Conservation (phyloP, 2,888 invertebrate genomes). For the Drosophila barbarae region DNA sequence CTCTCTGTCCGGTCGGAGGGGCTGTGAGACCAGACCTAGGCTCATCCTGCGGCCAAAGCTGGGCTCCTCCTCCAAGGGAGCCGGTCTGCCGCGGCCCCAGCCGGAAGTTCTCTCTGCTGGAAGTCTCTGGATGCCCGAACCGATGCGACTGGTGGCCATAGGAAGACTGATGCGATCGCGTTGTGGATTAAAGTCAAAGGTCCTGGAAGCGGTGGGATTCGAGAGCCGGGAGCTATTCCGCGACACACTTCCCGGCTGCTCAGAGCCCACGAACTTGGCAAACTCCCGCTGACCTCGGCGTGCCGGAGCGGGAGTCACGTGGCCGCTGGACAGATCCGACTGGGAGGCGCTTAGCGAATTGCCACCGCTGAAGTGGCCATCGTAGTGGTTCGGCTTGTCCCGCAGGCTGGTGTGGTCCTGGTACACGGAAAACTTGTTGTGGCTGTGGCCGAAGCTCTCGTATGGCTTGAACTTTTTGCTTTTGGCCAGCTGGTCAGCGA, state of each 20-base stretch:
- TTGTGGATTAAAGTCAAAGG: constrained; percentile 71
- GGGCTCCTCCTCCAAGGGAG: constrained; percentile 48
- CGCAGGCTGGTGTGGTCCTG: constrained; percentile 60
- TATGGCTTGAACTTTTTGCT: constrained; percentile 74
- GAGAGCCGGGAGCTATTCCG: constrained; percentile 64
- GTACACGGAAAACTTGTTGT: constrained; percentile 64
- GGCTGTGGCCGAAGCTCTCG: constrained; percentile 64
- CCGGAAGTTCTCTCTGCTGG: constrained; percentile 34
- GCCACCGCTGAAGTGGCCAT: constrained; percentile 62
- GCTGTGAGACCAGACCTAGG: constrained; percentile 15
- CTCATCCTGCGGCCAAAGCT: constrained; percentile 29
- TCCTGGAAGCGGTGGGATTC: constrained; percentile 46
- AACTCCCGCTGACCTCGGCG: constrained; percentile 62
- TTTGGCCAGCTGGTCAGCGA: constrained; percentile 75
- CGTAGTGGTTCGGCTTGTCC: constrained; percentile 61
- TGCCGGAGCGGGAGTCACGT: constrained; percentile 53
- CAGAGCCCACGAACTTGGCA: constrained; percentile 62
- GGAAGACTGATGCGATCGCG: constrained; percentile 64
- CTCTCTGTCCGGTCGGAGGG: constrained; percentile 18
- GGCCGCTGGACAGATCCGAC: constrained; percentile 67
- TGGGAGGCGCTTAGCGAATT: constrained; percentile 61
- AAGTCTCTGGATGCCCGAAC: constrained; percentile 30
- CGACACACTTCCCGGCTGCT: constrained; percentile 59
- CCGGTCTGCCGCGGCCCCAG: constrained; percentile 51
- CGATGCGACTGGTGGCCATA: constrained; percentile 35